These are phyloP conservation scores for Liopterus haemorrhoidalis DNA, from an alignment of 2,888 invertebrate species.

Conservation along the genomic window DNA sequence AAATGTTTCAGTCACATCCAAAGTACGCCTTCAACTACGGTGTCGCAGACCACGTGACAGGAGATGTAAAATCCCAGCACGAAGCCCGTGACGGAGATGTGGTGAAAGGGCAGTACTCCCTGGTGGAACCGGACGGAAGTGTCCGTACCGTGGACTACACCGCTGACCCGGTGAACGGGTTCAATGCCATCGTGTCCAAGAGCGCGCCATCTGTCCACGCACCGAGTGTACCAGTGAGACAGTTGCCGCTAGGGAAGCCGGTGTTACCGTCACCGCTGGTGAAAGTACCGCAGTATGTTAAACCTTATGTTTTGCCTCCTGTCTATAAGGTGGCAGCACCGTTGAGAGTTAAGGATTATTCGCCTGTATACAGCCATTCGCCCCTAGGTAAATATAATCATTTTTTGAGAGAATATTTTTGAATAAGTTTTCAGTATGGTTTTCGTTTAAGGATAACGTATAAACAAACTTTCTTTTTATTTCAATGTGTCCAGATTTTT, in stretches of 20 bases:
- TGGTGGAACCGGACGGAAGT: slow-evolving; percentile 52
- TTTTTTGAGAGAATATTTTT: too few relatives aligned
- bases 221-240: not conserved
- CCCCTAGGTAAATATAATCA: too few relatives aligned
- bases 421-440: too few relatives aligned
- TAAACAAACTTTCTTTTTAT: too few relatives aligned
- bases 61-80: slow-evolving; percentile 60
- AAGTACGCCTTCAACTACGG: slow-evolving; percentile 60
- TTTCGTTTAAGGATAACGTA: too few relatives aligned
- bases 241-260: not conserved
- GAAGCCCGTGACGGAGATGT: slow-evolving; percentile 60
- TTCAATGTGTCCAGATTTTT: too few relatives aligned
- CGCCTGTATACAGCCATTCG: too few relatives aligned
- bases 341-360: too few relatives aligned
- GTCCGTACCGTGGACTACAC: slow-evolving; percentile 54
- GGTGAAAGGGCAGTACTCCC: slow-evolving; percentile 56
- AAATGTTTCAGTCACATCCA: slow-evolving; percentile 49
- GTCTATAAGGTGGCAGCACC: too few relatives aligned
- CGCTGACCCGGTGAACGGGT: slow-evolving; percentile 54
- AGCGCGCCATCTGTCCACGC: slow-evolving; percentile 49
- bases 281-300: too few relatives aligned
- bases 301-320: too few relatives aligned
- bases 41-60: slow-evolving; percentile 54
- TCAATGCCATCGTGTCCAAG: slow-evolving; percentile 54
- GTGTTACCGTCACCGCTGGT: slow-evolving; percentile 10